Conservation (phyloP, 2,113 vertebrate genomes). For the Phyllostomus discolor region DNA sequence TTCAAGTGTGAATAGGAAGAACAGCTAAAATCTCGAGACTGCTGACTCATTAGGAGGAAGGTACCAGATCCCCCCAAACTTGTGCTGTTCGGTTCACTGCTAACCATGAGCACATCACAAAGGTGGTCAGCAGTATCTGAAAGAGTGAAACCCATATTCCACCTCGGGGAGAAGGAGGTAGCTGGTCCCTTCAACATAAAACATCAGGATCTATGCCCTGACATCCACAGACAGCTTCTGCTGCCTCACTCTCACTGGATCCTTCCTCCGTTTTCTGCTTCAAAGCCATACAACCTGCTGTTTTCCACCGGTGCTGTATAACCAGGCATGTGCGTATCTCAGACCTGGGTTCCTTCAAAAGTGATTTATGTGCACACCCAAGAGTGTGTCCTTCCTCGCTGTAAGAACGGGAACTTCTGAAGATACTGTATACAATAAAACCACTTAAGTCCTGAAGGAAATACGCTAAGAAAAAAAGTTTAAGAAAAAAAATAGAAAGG, state of each 20-base stretch:
- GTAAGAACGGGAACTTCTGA: not conserved
- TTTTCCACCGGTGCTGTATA: not conserved
- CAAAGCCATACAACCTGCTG: not conserved
- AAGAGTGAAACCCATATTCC: not conserved
- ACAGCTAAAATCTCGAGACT: not conserved
- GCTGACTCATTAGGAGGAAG: not conserved
- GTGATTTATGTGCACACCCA: not conserved
- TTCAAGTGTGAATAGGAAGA: not conserved
- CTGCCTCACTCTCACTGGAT: not conserved
- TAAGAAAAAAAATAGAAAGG: not conserved
- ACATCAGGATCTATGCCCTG: not conserved
- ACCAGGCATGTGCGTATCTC: not conserved
- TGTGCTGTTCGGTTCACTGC: not conserved
- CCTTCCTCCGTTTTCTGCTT: not conserved
- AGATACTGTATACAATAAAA: not conserved
- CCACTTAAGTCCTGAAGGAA: not conserved
- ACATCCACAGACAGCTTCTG: not conserved
- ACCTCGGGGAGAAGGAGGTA: not conserved
- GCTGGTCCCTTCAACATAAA: not conserved
- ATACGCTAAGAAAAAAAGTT: not conserved
- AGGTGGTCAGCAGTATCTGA: not conserved
- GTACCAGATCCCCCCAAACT: not conserved
- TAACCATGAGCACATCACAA: not conserved
- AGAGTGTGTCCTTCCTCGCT: not conserved
- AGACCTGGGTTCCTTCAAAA: not conserved